phyloP scores from a whole-genome alignment of 2,113 vertebrate species.

The Brachypodius melanocephalos region DNA sequence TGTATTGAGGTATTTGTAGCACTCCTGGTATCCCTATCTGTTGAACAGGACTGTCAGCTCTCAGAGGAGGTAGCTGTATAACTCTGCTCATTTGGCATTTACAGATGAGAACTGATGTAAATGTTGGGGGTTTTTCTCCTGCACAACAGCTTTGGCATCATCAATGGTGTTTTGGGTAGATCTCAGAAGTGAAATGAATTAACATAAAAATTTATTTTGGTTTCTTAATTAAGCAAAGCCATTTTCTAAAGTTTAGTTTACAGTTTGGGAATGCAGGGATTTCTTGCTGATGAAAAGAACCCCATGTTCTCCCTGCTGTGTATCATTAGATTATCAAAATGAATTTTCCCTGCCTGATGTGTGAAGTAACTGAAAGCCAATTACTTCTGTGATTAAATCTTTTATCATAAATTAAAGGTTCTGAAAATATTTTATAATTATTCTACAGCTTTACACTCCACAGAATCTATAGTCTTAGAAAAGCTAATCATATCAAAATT shows the following conservation, averaged over 20 bases:
- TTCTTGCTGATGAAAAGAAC: slow-evolving; percentile 49
- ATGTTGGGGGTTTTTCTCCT: neutral
- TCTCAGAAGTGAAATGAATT: neutral
- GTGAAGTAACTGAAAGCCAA: slow-evolving; percentile 32
- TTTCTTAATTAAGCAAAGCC: slow-evolving; percentile 22
- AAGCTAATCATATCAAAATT: neutral
- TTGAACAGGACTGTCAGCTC: neutral
- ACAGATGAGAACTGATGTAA: neutral
- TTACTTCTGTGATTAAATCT: slow-evolving; percentile 38
- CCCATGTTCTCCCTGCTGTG: slow-evolving; percentile 26
- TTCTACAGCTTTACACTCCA: neutral
- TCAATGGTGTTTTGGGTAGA: neutral
- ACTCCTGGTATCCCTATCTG: neutral
- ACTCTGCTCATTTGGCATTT: neutral
- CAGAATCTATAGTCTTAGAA: neutral
- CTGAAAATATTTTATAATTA: neutral
- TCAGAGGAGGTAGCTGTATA: neutral
- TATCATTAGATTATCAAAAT: slow-evolving; percentile 50
- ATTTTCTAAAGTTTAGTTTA: slow-evolving; percentile 22
- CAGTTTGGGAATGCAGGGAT: neutral
- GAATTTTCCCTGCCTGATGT: neutral
- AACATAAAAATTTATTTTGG: slow-evolving; percentile 11
- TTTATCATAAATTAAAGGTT: neutral
- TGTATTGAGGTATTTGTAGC: neutral
- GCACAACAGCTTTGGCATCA: neutral